Conservation (phyloP, 2,797 vertebrate genomes). For the Gymnoscopelus microlampas region DNA sequence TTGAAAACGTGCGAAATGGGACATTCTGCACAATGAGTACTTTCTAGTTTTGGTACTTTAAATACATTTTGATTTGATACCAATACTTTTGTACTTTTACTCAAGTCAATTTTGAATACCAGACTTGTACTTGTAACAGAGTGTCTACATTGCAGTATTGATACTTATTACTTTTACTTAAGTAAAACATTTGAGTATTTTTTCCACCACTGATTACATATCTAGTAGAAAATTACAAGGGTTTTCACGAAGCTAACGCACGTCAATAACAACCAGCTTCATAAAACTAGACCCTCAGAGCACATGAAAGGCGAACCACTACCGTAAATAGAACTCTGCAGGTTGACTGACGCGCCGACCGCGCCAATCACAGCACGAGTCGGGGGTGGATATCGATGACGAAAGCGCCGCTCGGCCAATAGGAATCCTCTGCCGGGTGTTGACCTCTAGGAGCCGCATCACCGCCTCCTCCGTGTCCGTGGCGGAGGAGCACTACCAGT, state of each 20-base stretch:
- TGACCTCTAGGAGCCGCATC: slow-evolving; percentile 79
- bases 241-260: background rate
- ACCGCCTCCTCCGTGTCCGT: slow-evolving; percentile 79
- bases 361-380: slow-evolving; percentile 57
- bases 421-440: slow-evolving; percentile 53
- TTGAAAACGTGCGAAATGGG: too few relatives aligned
- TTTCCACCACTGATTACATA: too few relatives aligned
- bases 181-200: too few relatives aligned
- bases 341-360: slow-evolving; percentile 57
- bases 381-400: slow-evolving; percentile 44
- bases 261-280: slow-evolving; percentile 24
- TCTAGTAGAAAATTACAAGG: too few relatives aligned
- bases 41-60: too few relatives aligned
- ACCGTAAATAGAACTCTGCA: slow-evolving; percentile 70
- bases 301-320: slow-evolving; percentile 70
- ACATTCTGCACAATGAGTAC: too few relatives aligned
- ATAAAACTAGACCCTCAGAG: slow-evolving; percentile 58
- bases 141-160: too few relatives aligned
- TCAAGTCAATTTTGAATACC: too few relatives aligned
- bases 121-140: too few relatives aligned
- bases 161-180: too few relatives aligned
- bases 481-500: slow-evolving; percentile 72
- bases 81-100: too few relatives aligned
- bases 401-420: slow-evolving; percentile 62
- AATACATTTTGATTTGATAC: too few relatives aligned